These are phyloP conservation scores for Palythoa heliodiscus DNA, from an alignment of 92 coral and sea anemone species.

Conservation along the genomic window DNA sequence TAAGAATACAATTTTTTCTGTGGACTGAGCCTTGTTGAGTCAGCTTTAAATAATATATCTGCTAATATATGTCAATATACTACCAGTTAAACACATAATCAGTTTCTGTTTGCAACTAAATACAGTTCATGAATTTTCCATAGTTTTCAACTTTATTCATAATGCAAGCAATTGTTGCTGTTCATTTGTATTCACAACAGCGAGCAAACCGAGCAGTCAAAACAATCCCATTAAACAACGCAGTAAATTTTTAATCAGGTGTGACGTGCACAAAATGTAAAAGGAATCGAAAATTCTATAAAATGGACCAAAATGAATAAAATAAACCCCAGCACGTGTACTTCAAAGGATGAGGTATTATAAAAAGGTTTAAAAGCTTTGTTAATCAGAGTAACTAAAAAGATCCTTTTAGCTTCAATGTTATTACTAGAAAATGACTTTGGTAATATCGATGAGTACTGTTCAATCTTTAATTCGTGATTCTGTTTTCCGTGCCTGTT, in stretches of 20 bases:
- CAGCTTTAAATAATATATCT: background rate
- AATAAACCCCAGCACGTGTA: background rate
- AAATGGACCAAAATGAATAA: background rate
- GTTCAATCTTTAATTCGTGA: background rate
- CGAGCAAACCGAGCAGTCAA: background rate
- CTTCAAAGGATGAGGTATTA: background rate
- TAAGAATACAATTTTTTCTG: background rate
- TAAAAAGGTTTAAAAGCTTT: background rate
- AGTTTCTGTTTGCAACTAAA: background rate
- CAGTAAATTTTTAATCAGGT: constrained; percentile 23
- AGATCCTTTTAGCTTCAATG: background rate
- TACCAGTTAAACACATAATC: background rate
- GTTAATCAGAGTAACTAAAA: background rate
- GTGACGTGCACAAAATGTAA: background rate
- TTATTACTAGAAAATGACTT: background rate
- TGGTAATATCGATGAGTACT: background rate
- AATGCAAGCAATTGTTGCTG: background rate
- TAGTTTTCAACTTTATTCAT: background rate
- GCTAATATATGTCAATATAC: background rate
- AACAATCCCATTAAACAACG: background rate
- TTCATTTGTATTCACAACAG: background rate
- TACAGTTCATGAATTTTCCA: background rate
- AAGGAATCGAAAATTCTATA: background rate
- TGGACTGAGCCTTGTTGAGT: background rate
- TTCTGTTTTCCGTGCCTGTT: background rate